A percentile compares a stretch with the other conserved stretches of the same genome.
phyloP scores from a whole-genome alignment of 1,140 invertebrate species.

The Aleiodes sp. region DNA sequence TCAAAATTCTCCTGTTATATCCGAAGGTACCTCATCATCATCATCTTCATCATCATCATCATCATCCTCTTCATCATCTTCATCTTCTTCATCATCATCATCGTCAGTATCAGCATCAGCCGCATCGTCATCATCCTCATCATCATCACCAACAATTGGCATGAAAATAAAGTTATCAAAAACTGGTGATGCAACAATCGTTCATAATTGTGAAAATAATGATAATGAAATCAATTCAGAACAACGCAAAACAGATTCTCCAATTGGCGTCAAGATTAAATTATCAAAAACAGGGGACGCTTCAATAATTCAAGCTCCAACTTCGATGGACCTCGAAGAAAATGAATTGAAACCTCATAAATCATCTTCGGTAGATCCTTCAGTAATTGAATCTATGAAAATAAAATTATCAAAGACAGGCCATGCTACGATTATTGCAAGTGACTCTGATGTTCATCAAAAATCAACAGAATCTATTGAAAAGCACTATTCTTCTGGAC shows the following conservation, averaged over 20 bases:
- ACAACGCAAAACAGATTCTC: slow-evolving; percentile 23
- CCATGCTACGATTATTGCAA: slow-evolving; percentile 55
- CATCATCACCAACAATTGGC: slow-evolving; percentile 44
- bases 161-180: slow-evolving; percentile 59
- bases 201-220: slow-evolving; percentile 46
- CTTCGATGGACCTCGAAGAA: slow-evolving; percentile 24
- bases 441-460: slow-evolving; percentile 38
- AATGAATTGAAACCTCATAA: slow-evolving; percentile 36
- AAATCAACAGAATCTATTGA: slow-evolving; percentile 29
- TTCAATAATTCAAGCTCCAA: slow-evolving; percentile 40
- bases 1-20: too few relatives aligned
- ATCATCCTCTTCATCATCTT: too few relatives aligned
- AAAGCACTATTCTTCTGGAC: slow-evolving; percentile 34
- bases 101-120: too few relatives aligned
- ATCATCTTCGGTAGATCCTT: slow-evolving; percentile 23
- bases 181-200: slow-evolving; percentile 53
- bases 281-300: slow-evolving; percentile 47
- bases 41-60: too few relatives aligned
- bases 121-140: too few relatives aligned
- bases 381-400: slow-evolving; percentile 48
- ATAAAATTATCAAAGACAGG: slow-evolving; percentile 59
- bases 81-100: too few relatives aligned
- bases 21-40: too few relatives aligned
- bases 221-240: slow-evolving; percentile 26
- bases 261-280: slow-evolving; percentile 46